Evolutionary conservation across 2,113 vertebrate species (phyloP).

Genomic region (Sylvilagus bachmani): DNA sequence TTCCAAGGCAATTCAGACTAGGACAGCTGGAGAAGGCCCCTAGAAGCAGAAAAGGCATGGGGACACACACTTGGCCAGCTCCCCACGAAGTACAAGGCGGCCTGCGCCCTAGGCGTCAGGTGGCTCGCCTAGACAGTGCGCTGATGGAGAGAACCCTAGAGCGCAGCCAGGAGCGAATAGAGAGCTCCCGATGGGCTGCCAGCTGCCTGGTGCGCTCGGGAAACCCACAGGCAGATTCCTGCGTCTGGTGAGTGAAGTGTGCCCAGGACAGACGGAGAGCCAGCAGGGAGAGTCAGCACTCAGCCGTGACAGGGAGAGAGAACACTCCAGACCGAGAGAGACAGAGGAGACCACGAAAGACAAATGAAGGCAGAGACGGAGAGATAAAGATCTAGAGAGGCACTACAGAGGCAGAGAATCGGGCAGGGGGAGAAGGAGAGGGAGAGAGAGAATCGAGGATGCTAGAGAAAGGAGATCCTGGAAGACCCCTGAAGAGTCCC

Average conservation of each 20-base stretch:
- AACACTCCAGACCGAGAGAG: neutral
- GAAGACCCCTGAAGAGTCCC: neutral
- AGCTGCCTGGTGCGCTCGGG: neutral
- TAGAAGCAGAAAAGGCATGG: neutral
- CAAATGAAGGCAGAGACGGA: neutral
- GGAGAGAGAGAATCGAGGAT: neutral
- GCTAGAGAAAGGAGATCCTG: neutral
- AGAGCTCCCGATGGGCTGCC: neutral
- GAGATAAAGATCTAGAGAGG: neutral
- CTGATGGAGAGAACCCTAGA: conserved; percentile 24
- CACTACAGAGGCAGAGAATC: neutral
- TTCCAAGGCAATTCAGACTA: neutral
- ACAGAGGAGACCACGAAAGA: neutral
- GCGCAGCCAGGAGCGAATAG: neutral
- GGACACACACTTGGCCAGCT: neutral
- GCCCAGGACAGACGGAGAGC: neutral
- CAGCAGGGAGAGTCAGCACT: neutral
- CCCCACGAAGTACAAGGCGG: neutral
- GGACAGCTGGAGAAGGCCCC: neutral
- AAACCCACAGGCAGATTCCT: neutral
- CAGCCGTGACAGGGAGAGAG: neutral
- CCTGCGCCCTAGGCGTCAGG: neutral
- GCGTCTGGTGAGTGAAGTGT: neutral
- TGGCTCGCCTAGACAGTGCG: neutral
- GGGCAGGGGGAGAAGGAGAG: neutral